Evolutionary conservation across 2,797 vertebrate species (phyloP).

Genomic region (Neosalanx taihuensis): DNA sequence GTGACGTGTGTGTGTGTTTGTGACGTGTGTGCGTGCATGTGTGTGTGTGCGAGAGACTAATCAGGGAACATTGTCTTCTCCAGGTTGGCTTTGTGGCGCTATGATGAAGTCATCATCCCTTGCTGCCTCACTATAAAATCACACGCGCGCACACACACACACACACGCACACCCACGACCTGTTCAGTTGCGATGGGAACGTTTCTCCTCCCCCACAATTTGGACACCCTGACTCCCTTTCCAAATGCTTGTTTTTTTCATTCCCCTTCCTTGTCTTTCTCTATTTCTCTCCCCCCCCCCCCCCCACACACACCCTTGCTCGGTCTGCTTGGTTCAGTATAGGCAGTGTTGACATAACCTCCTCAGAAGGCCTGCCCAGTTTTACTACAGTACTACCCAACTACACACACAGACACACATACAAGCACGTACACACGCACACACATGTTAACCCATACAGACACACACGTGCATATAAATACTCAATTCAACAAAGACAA

Average conservation of each 20-base stretch:
- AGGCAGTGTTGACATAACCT: conserved; percentile 39
- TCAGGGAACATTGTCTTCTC: no score
- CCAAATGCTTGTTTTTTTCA: conserved; percentile 28
- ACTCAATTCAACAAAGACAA: conserved; percentile 23
- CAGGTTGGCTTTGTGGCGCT: not conserved
- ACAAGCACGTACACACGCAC: not conserved
- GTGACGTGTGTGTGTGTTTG: conserved; percentile 14
- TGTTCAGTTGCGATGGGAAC: conserved; percentile 52
- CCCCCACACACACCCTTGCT: conserved; percentile 11
- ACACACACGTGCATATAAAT: not conserved
- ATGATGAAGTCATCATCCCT: conserved; percentile 10
- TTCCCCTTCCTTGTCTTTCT: conserved; percentile 9
- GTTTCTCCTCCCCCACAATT: conserved; percentile 49
- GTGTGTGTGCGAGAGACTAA: not conserved
- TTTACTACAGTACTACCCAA: not conserved
- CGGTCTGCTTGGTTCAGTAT: conserved; percentile 26
- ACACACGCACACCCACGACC: conserved; percentile 13
- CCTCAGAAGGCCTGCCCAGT: conserved; percentile 28
- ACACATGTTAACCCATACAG: not conserved
- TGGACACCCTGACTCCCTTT: conserved; percentile 35
- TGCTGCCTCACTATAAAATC: conserved; percentile 13
- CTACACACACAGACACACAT: not conserved
- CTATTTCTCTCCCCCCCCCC: conserved; percentile 16
- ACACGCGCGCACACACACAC: conserved; percentile 13
- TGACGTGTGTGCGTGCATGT: conserved; percentile 12